These are phyloP conservation scores for Lordiphosa andalusiaca DNA, from an alignment of 2,888 invertebrate genomes.

Conservation along the genomic window DNA sequence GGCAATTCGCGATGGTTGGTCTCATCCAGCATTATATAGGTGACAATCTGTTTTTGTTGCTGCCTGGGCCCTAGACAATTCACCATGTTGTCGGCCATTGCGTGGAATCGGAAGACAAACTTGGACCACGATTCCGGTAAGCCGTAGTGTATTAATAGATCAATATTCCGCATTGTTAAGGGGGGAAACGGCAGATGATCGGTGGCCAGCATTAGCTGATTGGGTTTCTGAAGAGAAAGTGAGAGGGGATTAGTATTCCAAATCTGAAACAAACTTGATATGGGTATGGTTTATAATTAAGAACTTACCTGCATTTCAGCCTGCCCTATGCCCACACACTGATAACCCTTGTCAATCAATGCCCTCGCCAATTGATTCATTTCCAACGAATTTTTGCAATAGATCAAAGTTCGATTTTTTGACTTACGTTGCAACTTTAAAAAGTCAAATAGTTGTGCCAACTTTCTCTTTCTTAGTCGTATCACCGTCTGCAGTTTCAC, in stretches of 20 bases:
- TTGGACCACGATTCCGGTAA: constrained; percentile 39
- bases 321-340: constrained; percentile 24
- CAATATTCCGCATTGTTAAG: constrained; percentile 11
- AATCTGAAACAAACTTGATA: too few species aligned
- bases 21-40: constrained; percentile 44
- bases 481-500: constrained; percentile 25
- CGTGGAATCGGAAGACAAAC: constrained; percentile 40
- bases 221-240: constrained; percentile 18
- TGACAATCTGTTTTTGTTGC: background rate
- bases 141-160: constrained; percentile 43
- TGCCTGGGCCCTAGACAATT: constrained; percentile 27
- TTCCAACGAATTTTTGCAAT: constrained; percentile 34
- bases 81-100: constrained; percentile 24
- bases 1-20: constrained; percentile 16
- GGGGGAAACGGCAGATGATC: constrained; percentile 20
- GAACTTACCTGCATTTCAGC: constrained; percentile 18
- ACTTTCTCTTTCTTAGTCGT: constrained; percentile 19
- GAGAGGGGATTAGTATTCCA: too few species aligned
- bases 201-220: constrained; percentile 36
- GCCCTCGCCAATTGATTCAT: constrained; percentile 1
- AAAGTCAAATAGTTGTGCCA: constrained; percentile 13
- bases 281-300: too few species aligned
- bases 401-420: constrained; percentile 35
- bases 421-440: constrained; percentile 1
- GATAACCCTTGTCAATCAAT: constrained; percentile 18